Conservation (phyloP, 2,113 vertebrate genomes). For the Porphyrio hochstetteri region DNA sequence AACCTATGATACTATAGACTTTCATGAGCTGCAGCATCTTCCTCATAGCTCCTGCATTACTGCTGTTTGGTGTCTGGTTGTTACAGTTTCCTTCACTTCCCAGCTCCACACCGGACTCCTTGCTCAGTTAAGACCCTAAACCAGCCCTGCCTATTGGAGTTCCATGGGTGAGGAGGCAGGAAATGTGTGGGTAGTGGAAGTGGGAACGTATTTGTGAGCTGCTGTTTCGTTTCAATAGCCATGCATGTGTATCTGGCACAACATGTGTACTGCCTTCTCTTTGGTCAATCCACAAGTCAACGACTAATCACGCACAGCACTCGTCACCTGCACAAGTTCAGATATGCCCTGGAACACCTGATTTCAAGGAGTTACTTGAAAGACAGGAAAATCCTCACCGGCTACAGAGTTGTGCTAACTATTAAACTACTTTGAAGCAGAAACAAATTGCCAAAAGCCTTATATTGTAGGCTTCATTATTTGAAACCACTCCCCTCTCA, state of each 20-base stretch:
- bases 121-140: not conserved
- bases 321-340: not conserved
- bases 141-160: not conserved
- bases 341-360: not conserved
- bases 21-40: not conserved
- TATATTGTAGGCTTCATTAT: accelerated
- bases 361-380: not conserved
- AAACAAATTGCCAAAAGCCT: not conserved
- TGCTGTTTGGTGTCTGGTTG: not conserved
- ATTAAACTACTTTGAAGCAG: not conserved
- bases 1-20: not conserved
- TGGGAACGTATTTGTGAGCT: not conserved
- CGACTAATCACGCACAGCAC: not conserved
- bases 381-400: not conserved
- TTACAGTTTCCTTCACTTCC: not conserved
- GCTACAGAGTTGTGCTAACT: not conserved
- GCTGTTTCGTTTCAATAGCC: not conserved
- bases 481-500: not conserved
- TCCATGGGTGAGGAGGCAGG: not conserved
- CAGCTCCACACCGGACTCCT: not conserved
- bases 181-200: not conserved
- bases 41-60: not conserved
- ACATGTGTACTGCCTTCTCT: not conserved
- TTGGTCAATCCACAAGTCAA: not conserved
- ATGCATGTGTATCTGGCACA: accelerated